Conservation (phyloP, 2,888 invertebrate species). For the Ormyrus thymus region DNA sequence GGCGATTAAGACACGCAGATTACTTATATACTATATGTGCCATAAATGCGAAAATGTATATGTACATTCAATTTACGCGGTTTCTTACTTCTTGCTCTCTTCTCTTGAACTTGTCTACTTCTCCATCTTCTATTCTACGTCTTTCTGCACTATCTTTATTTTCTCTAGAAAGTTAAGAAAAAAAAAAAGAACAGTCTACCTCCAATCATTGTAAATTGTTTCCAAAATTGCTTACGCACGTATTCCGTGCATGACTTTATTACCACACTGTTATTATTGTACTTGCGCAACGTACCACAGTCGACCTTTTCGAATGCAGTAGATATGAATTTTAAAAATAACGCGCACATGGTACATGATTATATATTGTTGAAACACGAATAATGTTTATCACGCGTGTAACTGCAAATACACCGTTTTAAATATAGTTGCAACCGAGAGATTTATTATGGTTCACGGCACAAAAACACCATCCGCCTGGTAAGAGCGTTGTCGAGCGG, state of each 20-base stretch:
- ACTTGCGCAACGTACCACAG: conserved; percentile 4
- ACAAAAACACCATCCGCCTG: not conserved
- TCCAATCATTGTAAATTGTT: not conserved
- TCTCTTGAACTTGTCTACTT: conserved; percentile 18
- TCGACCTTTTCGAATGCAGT: conserved; percentile 30
- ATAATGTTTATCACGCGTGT: conserved; percentile 6
- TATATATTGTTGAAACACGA: not conserved
- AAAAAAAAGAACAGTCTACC: not conserved
- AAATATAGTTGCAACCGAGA: conserved; percentile 24
- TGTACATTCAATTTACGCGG: not conserved
- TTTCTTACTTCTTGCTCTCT: not conserved
- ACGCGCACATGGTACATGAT: conserved; percentile 23
- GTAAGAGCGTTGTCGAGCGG: conserved; percentile 28
- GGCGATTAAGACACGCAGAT: too few relatives aligned
- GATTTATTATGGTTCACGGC: not conserved
- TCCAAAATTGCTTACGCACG: conserved; percentile 34
- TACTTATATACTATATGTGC: too few relatives aligned
- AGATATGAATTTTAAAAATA: conserved; percentile 27
- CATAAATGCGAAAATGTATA: too few relatives aligned
- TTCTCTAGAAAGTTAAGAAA: not conserved
- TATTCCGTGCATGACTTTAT: conserved; percentile 31
- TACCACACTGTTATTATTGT: conserved; percentile 23
- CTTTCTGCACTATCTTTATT: conserved; percentile 10
- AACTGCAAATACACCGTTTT: conserved; percentile 12
- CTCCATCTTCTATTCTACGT: conserved; percentile 22